phyloP scores from a whole-genome alignment of 1,140 invertebrate genomes.

The Antheraea pernyi region DNA sequence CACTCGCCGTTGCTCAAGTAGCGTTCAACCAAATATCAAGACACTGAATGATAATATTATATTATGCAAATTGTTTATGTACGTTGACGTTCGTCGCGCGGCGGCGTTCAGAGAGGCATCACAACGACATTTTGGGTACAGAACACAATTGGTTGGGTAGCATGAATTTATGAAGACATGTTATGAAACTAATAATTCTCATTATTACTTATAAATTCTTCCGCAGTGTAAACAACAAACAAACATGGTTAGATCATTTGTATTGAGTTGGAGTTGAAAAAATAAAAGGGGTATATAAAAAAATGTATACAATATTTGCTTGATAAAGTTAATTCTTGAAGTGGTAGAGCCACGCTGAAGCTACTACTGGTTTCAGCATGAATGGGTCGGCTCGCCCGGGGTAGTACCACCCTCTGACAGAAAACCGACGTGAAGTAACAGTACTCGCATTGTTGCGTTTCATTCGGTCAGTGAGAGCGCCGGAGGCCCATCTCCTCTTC shows the following conservation, averaged over 20 bases:
- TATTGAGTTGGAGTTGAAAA: too few species aligned
- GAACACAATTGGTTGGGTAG: background rate
- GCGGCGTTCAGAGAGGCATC: background rate
- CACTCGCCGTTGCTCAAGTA: conserved; percentile 1
- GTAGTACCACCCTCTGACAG: too few species aligned
- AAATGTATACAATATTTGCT: too few species aligned
- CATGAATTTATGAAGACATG: background rate
- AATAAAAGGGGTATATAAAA: too few species aligned
- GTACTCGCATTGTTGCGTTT: too few species aligned
- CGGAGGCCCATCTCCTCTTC: too few species aligned
- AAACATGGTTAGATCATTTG: background rate
- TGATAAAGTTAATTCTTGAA: too few species aligned
- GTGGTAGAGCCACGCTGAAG: too few species aligned
- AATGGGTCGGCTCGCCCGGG: too few species aligned
- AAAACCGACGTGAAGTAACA: too few species aligned
- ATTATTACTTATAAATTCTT: background rate
- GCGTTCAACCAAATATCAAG: conserved; percentile 4
- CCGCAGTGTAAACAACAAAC: background rate
- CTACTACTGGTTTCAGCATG: too few species aligned
- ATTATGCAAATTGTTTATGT: conserved; percentile 5
- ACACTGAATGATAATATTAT: conserved; percentile 3
- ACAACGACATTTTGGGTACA: background rate
- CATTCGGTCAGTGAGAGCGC: too few species aligned
- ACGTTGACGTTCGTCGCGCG: background rate
- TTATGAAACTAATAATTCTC: background rate